Evolutionary conservation across 2,797 vertebrate genomes (phyloP).

Genomic region (Urosaurus nigricauda): DNA sequence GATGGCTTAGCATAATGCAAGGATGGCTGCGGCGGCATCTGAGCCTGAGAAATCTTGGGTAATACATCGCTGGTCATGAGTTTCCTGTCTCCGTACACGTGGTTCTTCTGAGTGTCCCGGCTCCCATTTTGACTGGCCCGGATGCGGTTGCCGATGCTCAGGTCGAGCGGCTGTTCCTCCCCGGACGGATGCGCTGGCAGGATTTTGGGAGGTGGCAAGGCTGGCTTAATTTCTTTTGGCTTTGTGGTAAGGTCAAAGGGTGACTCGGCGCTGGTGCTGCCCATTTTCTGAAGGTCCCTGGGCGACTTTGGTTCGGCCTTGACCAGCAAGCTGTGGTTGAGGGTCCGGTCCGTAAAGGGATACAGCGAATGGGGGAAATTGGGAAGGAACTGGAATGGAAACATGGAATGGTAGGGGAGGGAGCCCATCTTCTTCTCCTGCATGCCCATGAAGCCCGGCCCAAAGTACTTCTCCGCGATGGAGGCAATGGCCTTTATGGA

Average conservation of each 20-base stretch:
- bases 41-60: slow-evolving; percentile 84
- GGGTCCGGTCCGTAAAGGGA: slow-evolving; percentile 87
- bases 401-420: slow-evolving; percentile 95
- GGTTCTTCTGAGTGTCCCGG: slow-evolving; percentile 89
- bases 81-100: slow-evolving; percentile 88
- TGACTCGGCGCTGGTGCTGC: slow-evolving; percentile 86
- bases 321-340: slow-evolving; percentile 93
- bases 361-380: slow-evolving; percentile 95
- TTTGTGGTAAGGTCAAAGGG: slow-evolving; percentile 98
- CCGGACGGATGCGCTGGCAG: slow-evolving; percentile 78
- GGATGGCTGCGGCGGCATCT: slow-evolving; percentile 89
- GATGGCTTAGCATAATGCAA: slow-evolving; percentile 99
- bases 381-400: slow-evolving; percentile 97
- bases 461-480: slow-evolving; percentile 98
- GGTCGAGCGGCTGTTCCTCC: slow-evolving; percentile 96
- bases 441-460: slow-evolving; percentile 94
- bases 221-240: slow-evolving; percentile 90
- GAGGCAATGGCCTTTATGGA: slow-evolving; percentile 99
- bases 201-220: slow-evolving; percentile 79
- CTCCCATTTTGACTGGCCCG: slow-evolving; percentile 91
- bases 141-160: slow-evolving; percentile 93
- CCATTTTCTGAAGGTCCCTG: slow-evolving; percentile 88
- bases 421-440: slow-evolving; percentile 97
- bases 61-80: slow-evolving; percentile 84
- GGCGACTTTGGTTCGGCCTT: slow-evolving; percentile 96